Evolutionary conservation across 1,140 invertebrate species (phyloP).

Genomic region (Piezodorus guildinii): DNA sequence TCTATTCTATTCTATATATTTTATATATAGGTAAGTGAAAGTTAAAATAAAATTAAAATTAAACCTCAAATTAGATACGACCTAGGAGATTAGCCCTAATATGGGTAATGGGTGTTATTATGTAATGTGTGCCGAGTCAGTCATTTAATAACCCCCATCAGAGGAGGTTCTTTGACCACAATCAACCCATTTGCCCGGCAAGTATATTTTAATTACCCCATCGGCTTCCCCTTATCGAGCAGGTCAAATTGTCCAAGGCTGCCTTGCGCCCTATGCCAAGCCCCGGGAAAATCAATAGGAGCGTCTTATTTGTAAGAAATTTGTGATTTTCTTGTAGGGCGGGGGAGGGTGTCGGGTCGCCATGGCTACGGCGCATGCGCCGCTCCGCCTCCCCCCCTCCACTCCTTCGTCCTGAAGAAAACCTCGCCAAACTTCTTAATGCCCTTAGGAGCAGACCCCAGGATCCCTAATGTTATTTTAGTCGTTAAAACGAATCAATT

Average conservation of each 20-base stretch:
- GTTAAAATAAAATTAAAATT: too few species aligned
- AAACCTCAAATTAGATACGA: too few species aligned
- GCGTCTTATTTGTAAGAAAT: constrained; percentile 20
- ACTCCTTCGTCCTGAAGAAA: neutral
- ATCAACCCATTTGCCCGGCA: too few species aligned
- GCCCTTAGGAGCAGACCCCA: neutral
- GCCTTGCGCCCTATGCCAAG: constrained; percentile 4
- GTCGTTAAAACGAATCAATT: neutral
- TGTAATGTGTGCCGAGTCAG: too few species aligned
- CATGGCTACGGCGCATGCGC: constrained; percentile 14
- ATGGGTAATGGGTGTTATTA: too few species aligned
- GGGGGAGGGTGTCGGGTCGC: constrained; percentile 1
- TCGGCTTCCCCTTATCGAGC: neutral
- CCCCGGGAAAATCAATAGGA: constrained; percentile 12
- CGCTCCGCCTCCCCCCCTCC: neutral
- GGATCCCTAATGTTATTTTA: constrained; percentile 5
- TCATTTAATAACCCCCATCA: too few species aligned
- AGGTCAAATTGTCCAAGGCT: neutral
- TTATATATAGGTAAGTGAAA: too few species aligned
- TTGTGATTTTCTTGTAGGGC: constrained; percentile 14
- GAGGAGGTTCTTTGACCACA: too few species aligned
- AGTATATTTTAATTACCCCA: too few species aligned
- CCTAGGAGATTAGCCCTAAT: too few species aligned
- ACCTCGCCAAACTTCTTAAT: constrained; percentile 4
- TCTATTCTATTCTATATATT: too few species aligned